Percentiles rank a stretch among this genome's conserved stretches.
Evolutionary conservation across 2,888 invertebrate species (phyloP).

Genomic region (Sycophila texana): DNA sequence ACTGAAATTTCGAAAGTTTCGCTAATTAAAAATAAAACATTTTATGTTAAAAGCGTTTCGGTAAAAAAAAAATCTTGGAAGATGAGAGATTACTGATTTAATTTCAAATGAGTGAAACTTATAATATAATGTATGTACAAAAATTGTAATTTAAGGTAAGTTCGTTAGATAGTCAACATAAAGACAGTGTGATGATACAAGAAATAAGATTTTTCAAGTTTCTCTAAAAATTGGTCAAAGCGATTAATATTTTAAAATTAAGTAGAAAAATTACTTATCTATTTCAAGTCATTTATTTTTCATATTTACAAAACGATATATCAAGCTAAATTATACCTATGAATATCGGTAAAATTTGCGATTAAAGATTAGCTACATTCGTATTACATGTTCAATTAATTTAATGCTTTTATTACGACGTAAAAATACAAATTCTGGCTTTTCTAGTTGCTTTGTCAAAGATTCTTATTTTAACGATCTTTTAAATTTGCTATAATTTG

Average conservation of each 20-base stretch:
- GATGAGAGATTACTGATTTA: slow-evolving; percentile 19
- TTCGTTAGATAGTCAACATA: slow-evolving; percentile 5
- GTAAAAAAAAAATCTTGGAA: slow-evolving; percentile 33
- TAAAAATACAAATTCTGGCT: slow-evolving; percentile 12
- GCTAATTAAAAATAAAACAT: slow-evolving; percentile 9
- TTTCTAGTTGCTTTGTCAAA: background rate
- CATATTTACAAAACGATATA: slow-evolving; percentile 13
- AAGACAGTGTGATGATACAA: slow-evolving; percentile 21
- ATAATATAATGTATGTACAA: slow-evolving; percentile 8
- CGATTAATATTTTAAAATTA: slow-evolving; percentile 19
- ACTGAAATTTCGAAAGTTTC: background rate
- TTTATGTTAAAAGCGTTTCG: slow-evolving; percentile 9
- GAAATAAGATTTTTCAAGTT: background rate
- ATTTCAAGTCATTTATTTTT: slow-evolving; percentile 26
- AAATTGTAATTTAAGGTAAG: slow-evolving; percentile 51
- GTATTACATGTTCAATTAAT: background rate
- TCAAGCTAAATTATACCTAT: background rate
- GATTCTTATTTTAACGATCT: slow-evolving; percentile 8
- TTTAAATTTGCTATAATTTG: slow-evolving; percentile 30
- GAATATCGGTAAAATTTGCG: slow-evolving; percentile 1
- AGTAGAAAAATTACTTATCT: background rate
- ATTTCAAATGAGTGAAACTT: slow-evolving; percentile 4
- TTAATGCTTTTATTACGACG: slow-evolving; percentile 23
- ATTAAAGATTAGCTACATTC: slow-evolving; percentile 1
- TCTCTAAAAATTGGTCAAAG: background rate